A percentile compares a stretch with the other conserved stretches of the same genome.
Conservation (phyloP, 1,140 invertebrate genomes). For the Heliconius melpomene region DNA sequence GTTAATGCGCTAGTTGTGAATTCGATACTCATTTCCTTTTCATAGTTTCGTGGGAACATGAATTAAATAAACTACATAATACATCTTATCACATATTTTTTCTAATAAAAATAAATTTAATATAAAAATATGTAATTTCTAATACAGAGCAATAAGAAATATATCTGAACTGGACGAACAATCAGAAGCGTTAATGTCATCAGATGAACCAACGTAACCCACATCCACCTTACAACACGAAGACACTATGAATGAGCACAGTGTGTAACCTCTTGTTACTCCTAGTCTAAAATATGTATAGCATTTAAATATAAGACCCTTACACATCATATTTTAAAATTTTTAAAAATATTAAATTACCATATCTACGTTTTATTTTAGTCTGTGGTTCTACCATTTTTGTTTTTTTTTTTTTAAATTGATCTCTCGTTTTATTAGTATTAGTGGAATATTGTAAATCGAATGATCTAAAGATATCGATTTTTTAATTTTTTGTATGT, state of each 20-base stretch:
- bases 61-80: too few relatives aligned
- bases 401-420: not conserved
- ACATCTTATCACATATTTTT: too few relatives aligned
- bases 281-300: slow-evolving; percentile 44
- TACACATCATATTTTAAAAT: not conserved
- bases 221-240: slow-evolving; percentile 7
- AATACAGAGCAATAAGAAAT: slow-evolving; percentile 63
- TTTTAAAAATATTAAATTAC: not conserved
- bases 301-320: slow-evolving; percentile 27
- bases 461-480: not conserved
- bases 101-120: too few relatives aligned
- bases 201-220: slow-evolving; percentile 72
- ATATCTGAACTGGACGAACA: slow-evolving; percentile 73
- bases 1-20: not conserved
- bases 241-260: slow-evolving; percentile 32
- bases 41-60: too few relatives aligned
- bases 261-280: slow-evolving; percentile 34
- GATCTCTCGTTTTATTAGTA: slow-evolving; percentile 6
- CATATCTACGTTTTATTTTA: not conserved
- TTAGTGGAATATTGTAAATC: not conserved
- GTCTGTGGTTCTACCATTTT: not conserved
- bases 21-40: too few relatives aligned
- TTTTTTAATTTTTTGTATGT: not conserved
- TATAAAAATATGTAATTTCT: not conserved
- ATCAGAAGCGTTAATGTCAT: slow-evolving; percentile 71